A percentile compares a stretch with the other conserved stretches of the same genome.
Evolutionary conservation across 2,888 invertebrate species (phyloP).

Genomic region (Syrphus vitripennis): DNA sequence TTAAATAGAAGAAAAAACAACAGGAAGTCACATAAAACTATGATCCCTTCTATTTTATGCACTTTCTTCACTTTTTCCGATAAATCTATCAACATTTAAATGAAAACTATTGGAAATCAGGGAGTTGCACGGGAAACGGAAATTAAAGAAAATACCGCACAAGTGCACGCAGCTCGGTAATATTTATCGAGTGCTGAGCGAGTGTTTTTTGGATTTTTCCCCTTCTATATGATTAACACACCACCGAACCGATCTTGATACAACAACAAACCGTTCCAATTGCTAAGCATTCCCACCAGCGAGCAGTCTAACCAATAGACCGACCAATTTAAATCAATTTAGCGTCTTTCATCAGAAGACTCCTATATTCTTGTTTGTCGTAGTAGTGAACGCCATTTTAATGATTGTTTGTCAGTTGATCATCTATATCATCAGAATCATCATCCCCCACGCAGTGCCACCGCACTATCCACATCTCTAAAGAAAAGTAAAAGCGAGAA

Average conservation of each 20-base stretch:
- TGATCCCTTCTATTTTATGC: not conserved
- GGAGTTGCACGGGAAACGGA: not conserved
- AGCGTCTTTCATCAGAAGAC: conserved; percentile 52
- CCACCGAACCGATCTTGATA: conserved; percentile 4
- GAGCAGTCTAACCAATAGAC: conserved; percentile 17
- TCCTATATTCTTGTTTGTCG: conserved; percentile 11
- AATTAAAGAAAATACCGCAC: conserved; percentile 14
- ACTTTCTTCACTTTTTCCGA: conserved; percentile 2
- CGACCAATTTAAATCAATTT: conserved; percentile 69
- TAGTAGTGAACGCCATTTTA: not conserved
- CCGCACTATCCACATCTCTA: not conserved
- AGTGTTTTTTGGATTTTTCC: not conserved
- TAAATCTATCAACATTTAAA: not conserved
- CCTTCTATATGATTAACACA: conserved; percentile 7
- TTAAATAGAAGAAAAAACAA: not conserved
- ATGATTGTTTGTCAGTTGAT: not conserved
- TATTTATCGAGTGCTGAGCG: conserved; percentile 22
- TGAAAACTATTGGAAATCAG: not conserved
- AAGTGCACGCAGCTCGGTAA: not conserved
- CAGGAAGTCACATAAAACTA: not conserved
- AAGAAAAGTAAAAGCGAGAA: conserved; percentile 34
- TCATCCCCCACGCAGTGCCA: not conserved
- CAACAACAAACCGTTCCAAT: conserved; percentile 41
- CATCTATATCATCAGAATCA: not conserved
- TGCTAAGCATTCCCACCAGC: conserved; percentile 38